Evolutionary conservation across 2,888 invertebrate species (phyloP).

Genomic region (Drosophila eohydei): DNA sequence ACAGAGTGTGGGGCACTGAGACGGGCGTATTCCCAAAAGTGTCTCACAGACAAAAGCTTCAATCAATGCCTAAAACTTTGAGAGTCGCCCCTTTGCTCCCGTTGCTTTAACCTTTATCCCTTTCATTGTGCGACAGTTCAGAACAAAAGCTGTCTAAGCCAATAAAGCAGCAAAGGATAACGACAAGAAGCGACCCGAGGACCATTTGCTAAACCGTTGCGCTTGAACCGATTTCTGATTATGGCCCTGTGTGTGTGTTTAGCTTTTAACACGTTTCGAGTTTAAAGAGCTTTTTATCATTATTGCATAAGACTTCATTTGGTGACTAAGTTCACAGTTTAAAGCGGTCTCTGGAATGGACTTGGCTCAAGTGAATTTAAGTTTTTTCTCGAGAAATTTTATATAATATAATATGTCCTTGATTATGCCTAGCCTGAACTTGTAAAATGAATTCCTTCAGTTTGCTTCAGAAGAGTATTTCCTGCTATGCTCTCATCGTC

Average conservation of each 20-base stretch:
- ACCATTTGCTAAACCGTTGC: conserved; percentile 58
- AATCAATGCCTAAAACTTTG: conserved; percentile 60
- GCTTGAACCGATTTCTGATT: conserved; percentile 23
- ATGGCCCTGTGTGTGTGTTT: background rate
- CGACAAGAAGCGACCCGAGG: conserved; percentile 38
- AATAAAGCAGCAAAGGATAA: conserved; percentile 60
- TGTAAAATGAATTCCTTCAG: background rate
- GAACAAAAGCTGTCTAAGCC: conserved; percentile 67
- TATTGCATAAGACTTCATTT: conserved; percentile 14
- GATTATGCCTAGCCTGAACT: background rate
- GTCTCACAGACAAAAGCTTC: conserved; percentile 64
- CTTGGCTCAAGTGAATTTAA: background rate
- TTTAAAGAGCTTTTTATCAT: conserved; percentile 20
- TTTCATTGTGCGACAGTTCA: conserved; percentile 53
- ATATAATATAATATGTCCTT: background rate
- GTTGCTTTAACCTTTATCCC: conserved; percentile 67
- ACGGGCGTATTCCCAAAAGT: conserved; percentile 35
- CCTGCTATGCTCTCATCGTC: conserved; percentile 12
- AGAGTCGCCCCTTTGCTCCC: conserved; percentile 50
- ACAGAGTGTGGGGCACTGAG: background rate
- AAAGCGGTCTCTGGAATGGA: background rate
- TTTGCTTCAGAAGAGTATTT: conserved; percentile 1
- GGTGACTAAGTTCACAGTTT: background rate
- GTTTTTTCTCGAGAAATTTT: background rate
- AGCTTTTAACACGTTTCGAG: background rate